Base-by-base conservation (phyloP, 1,140 invertebrate genomes). In the Sitophilus oryzae region DNA sequence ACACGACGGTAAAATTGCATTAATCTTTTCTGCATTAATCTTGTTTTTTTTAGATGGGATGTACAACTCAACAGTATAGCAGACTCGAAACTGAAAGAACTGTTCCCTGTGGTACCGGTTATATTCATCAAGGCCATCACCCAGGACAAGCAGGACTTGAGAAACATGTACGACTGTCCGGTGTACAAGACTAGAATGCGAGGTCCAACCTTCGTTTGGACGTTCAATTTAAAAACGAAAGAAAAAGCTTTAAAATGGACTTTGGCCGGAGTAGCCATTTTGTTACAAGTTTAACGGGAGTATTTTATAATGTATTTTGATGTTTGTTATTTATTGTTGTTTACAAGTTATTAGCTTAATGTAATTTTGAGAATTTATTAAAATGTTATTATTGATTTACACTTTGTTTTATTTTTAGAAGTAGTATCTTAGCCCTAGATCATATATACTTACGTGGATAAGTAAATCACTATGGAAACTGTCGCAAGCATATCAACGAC, bases 181-280 rank as follows among this genome's bases (percentile, higher is more conserved):
- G 85, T 96, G 0, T 96, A 96, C 71, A 94, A 94, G 74, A 96
- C 91, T 6, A 79, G 80, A 63, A 78, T 76, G 64, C 78, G 93
- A 57, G 94, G 93, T 2, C 87, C 88, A 2, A 96, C 93, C 0
- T 98, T 84, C 67, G 90, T 97, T 1, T 96, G 93, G 93, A 96
- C 92, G 0, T 96, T 97, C 68, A 95, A 94, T 73, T 75, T 98
- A 9, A 92, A 88, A 76, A 91, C 85, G 0, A 89, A 87, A 69
- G 91, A 94, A 62, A 91, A 89, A 60, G 75, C 92, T 0, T 82
- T 88, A 0, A 92, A 92, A 65, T 98, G 93, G 94, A 86, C 90
- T 2, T 73, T 97, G 19, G 93, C 88, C 11, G 93, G 94, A 9
- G 93, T 96, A 0, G 91, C 91, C 5, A 79, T 98, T 22, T 71